phyloP scores from a whole-genome alignment of 2,888 invertebrate species.

The Thysanoteuthis rhombus region DNA sequence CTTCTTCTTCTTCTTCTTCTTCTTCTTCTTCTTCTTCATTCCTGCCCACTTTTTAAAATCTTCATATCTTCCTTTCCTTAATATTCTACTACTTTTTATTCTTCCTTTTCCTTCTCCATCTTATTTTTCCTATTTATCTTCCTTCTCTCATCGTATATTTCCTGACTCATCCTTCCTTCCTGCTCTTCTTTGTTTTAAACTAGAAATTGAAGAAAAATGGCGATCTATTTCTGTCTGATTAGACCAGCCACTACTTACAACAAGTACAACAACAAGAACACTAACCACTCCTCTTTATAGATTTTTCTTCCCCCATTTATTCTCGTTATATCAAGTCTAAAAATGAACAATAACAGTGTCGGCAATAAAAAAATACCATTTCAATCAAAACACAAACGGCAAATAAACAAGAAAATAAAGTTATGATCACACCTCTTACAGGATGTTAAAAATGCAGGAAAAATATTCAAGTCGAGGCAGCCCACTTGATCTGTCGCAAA shows the following conservation, averaged over 20 bases:
- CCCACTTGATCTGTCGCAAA: slow-evolving; percentile 12
- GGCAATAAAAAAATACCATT: not conserved
- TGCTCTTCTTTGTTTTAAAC: not conserved
- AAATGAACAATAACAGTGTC: not conserved
- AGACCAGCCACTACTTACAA: not conserved
- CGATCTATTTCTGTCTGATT: not conserved
- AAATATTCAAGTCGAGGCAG: not conserved
- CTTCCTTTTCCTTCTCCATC: not conserved
- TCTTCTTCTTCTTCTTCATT: not conserved
- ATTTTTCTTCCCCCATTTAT: not conserved
- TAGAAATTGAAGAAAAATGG: not conserved
- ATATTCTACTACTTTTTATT: not conserved
- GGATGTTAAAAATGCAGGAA: not conserved
- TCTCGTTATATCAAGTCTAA: not conserved
- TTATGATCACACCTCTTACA: not conserved
- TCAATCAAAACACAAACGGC: not conserved
- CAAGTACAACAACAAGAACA: not conserved
- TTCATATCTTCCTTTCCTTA: too few relatives aligned
- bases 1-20: not conserved
- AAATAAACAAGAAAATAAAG: not conserved
- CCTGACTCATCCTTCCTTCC: not conserved
- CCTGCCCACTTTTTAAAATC: not conserved
- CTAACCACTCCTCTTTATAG: not conserved
- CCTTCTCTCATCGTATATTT: not conserved
- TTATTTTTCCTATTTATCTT: not conserved